Conservation (phyloP, 2,888 invertebrate genomes). For the Pammene fasciana region DNA sequence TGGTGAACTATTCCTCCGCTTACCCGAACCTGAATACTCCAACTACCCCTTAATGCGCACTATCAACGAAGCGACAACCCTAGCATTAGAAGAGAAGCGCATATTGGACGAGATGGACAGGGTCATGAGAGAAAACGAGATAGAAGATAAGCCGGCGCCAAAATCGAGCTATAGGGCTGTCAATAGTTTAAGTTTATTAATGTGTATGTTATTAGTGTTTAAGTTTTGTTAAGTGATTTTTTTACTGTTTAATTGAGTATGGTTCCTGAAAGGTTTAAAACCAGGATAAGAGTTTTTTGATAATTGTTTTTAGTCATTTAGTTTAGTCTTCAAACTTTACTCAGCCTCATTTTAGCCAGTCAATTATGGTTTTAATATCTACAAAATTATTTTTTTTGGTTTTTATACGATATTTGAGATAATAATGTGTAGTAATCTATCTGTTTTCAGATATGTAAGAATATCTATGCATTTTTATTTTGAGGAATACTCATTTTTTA, state of each 20-base stretch:
- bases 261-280: constrained; percentile 29
- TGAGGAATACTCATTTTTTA: constrained; percentile 22
- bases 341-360: background rate
- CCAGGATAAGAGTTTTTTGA: background rate
- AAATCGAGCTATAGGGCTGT: constrained; percentile 44
- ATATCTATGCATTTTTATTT: constrained; percentile 19
- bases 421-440: too few species aligned
- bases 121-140: constrained; percentile 70
- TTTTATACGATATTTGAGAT: background rate
- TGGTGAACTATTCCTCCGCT: constrained; percentile 61
- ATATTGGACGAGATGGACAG: constrained; percentile 77
- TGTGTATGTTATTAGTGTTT: constrained; percentile 26
- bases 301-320: background rate
- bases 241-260: background rate
- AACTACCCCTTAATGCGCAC: constrained; percentile 89
- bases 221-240: constrained; percentile 25
- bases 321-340: background rate
- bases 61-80: constrained; percentile 86
- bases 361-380: background rate
- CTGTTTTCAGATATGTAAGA: background rate
- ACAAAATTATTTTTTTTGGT: background rate
- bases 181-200: constrained; percentile 36
- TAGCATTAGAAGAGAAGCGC: constrained; percentile 80
- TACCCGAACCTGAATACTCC: constrained; percentile 61
- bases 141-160: constrained; percentile 58